Evolutionary conservation across 2,888 invertebrate genomes (phyloP), one percentile per base, ranked within the genome.

Genomic region (Nudaria mundana): DNA sequence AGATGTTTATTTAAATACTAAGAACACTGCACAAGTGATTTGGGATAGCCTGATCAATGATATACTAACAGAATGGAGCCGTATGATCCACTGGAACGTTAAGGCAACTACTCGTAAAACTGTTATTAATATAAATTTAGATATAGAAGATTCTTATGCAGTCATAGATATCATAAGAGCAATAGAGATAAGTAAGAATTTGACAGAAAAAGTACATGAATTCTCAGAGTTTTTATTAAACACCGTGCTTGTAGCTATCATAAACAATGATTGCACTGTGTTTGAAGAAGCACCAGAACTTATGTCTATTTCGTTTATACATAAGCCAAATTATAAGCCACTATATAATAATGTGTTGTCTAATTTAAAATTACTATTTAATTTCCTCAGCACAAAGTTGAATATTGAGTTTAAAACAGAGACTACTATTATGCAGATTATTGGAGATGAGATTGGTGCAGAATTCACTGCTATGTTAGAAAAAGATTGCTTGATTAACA

Each of bases 401-500:
- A 88, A 91, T 56, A 60, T 91, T 32, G 61, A 75, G 18, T 76
- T 91, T 45, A 71, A 68, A 5, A 71, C 76, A 5, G 68, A 82
- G 6, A 63, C 77, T 23, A 85, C 83, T 2, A 73, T 92, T 24
- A 81, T 94, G 65, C 77, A 70, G 40, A 86, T 90, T 56, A 82
- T 93, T 31, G 91, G 92, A 0, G 75, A 81, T 25, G 74, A 90
- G 51, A 83, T 93, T 23, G 81, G 90, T 57, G 71, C 80, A 3
- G 90, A 92, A 30, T 91, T 96, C 56, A 90, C 93, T 13, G 90
- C 92, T 11, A 68, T 91, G 11, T 78, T 97, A 23, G 91, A 95
- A 2, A 91, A 93, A 48, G 91, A 95, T 58, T 96, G 96, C 64
- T 88, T 97, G 5, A 87, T 92, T 32, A 89, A 92, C 48, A 94